A percentile compares a stretch with the other conserved stretches of the same genome.
Evolutionary conservation across 2,113 vertebrate species (phyloP).

Genomic region (Cynoglossus semilaevis): DNA sequence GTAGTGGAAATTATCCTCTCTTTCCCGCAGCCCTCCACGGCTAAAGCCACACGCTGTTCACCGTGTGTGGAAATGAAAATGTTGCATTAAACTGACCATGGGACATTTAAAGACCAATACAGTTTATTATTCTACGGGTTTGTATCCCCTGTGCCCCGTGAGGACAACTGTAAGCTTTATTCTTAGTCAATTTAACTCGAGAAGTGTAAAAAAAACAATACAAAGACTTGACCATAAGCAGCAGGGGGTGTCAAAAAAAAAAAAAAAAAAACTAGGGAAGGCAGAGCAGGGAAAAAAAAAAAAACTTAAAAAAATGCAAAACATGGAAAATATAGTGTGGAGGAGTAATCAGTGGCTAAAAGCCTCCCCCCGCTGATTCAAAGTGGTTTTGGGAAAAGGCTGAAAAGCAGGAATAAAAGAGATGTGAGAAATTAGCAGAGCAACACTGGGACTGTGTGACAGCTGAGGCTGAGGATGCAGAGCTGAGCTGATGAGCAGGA

Average conservation of each 20-base stretch:
- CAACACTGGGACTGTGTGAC: constrained; percentile 48
- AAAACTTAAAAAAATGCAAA: constrained; percentile 50
- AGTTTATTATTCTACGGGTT: background rate
- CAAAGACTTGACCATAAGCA: background rate
- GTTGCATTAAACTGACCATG: background rate
- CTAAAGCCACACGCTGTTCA: constrained; percentile 17
- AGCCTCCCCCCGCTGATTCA: constrained; percentile 69
- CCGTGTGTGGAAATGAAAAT: constrained; percentile 8
- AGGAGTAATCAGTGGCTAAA: constrained; percentile 71
- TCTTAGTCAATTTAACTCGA: background rate
- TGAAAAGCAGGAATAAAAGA: constrained; percentile 61
- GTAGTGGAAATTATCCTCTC: constrained; percentile 31
- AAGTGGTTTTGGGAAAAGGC: constrained; percentile 69
- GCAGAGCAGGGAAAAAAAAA: constrained; percentile 1
- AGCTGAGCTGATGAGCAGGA: constrained; percentile 42
- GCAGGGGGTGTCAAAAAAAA: background rate
- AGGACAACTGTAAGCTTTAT: background rate
- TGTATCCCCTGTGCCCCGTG: background rate
- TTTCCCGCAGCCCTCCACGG: constrained; percentile 13
- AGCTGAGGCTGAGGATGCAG: constrained; percentile 57
- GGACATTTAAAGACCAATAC: background rate
- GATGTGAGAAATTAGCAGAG: constrained; percentile 63
- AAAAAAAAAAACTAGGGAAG: background rate
- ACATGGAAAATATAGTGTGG: constrained; percentile 63
- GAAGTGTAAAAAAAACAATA: background rate